These are phyloP conservation scores for Eurystomus gularis DNA, from an alignment of 2,113 vertebrate species.

Conservation along the genomic window DNA sequence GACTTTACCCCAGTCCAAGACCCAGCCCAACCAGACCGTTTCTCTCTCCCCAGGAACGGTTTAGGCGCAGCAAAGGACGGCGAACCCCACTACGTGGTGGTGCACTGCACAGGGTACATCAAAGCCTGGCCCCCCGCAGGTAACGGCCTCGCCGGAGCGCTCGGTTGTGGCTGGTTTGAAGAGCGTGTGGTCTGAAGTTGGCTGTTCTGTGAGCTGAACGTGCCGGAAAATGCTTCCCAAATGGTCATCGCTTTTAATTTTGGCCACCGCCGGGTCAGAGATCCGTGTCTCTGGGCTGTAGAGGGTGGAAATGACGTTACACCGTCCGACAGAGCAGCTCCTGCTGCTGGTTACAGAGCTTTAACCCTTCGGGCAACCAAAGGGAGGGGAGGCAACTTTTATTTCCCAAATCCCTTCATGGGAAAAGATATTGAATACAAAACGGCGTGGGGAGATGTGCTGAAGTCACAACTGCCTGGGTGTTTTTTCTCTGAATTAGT, in stretches of 20 bases:
- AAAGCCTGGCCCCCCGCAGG: slow-evolving; percentile 98
- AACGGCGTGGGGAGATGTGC: no score
- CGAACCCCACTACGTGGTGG: slow-evolving; percentile 91
- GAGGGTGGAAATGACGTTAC: neutral
- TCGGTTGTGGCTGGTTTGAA: neutral
- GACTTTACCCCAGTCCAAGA: rapidly evolving
- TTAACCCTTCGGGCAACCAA: neutral
- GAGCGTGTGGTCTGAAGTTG: rapidly evolving
- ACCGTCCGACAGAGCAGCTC: neutral
- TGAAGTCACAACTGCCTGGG: neutral
- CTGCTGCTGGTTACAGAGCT: neutral
- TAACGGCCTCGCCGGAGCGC: neutral
- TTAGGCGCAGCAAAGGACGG: slow-evolving; percentile 90
- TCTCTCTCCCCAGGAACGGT: slow-evolving; percentile 35
- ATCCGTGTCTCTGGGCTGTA: neutral
- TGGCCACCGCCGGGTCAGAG: neutral
- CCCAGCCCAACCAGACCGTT: neutral
- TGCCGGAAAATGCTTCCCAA: neutral
- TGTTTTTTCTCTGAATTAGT: neutral
- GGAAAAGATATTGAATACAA: neutral
- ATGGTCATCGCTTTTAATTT: rapidly evolving
- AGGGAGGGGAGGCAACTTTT: neutral
- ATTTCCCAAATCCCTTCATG: rapidly evolving
- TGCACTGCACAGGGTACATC: slow-evolving; percentile 97
- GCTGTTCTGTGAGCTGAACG: rapidly evolving